Conservation (phyloP, 2,888 invertebrate species). For the Ellobium chinense region DNA sequence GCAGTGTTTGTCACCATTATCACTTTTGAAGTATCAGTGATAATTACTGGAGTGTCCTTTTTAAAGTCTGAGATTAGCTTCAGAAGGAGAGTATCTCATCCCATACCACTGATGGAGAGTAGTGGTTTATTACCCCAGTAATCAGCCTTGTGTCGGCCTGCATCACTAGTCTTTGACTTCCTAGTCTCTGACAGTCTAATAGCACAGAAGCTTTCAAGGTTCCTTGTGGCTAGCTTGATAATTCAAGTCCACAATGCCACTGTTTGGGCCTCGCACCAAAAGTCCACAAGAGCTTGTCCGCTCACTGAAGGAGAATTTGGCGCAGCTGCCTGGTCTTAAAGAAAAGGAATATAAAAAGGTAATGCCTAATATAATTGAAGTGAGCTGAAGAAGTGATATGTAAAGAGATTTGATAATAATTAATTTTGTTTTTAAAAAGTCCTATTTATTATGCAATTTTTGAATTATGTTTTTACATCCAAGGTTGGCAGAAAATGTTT, state of each 20-base stretch:
- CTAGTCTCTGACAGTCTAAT: not conserved
- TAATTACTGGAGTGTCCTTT: no score
- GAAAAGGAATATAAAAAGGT: conserved; percentile 59
- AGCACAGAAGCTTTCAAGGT: not conserved
- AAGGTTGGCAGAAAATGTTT: no score
- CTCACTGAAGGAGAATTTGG: conserved; percentile 89
- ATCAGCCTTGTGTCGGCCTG: not conserved
- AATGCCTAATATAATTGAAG: no score
- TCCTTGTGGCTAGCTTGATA: not conserved
- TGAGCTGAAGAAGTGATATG: not conserved
- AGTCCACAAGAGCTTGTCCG: conserved; percentile 98
- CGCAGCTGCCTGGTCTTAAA: conserved; percentile 60
- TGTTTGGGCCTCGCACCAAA: conserved; percentile 98
- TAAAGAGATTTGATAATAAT: not conserved
- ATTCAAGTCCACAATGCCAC: conserved; percentile 64
- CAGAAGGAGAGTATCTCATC: not conserved
- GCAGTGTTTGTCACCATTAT: no score
- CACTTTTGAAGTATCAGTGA: no score
- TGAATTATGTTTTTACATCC: no score
- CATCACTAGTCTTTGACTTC: not conserved
- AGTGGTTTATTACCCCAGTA: not conserved
- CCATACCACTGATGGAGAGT: not conserved
- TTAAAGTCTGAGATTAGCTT: no score
- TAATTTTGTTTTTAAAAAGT: not conserved
- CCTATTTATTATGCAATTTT: no score